Evolutionary conservation across 2,797 vertebrate species (phyloP).

Genomic region (Chloroceryle amazona): DNA sequence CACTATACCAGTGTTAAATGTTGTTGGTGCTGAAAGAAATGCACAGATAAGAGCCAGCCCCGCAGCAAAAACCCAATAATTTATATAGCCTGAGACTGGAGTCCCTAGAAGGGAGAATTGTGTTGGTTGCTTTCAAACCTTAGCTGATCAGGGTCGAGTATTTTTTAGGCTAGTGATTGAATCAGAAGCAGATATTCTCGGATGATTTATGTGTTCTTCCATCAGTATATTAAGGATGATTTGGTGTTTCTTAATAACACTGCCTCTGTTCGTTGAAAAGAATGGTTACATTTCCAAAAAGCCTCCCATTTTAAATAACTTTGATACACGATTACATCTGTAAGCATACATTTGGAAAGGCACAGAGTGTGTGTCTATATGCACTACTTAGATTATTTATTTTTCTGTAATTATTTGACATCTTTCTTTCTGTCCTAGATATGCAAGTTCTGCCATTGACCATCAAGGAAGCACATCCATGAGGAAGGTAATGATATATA

Average conservation of each 20-base stretch:
- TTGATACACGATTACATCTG: neutral
- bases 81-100: neutral
- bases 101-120: neutral
- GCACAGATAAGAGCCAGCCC: neutral
- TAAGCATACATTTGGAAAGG: neutral
- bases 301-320: neutral
- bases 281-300: neutral
- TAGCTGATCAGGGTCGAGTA: neutral
- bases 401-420: neutral
- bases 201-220: neutral
- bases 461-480: slow-evolving; percentile 84
- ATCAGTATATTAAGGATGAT: neutral
- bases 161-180: neutral
- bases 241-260: neutral
- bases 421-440: slow-evolving; percentile 74
- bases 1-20: neutral
- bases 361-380: neutral
- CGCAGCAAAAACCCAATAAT: neutral
- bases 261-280: neutral
- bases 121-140: neutral
- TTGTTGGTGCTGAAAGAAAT: neutral
- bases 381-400: neutral
- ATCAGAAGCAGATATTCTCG: neutral
- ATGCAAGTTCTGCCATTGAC: slow-evolving; percentile 82
- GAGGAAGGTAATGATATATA: slow-evolving; percentile 82